Evolutionary conservation across 2,797 vertebrate genomes (phyloP), one percentile per base, ranked within the genome.

Genomic region (Lophotriccus pileatus): DNA sequence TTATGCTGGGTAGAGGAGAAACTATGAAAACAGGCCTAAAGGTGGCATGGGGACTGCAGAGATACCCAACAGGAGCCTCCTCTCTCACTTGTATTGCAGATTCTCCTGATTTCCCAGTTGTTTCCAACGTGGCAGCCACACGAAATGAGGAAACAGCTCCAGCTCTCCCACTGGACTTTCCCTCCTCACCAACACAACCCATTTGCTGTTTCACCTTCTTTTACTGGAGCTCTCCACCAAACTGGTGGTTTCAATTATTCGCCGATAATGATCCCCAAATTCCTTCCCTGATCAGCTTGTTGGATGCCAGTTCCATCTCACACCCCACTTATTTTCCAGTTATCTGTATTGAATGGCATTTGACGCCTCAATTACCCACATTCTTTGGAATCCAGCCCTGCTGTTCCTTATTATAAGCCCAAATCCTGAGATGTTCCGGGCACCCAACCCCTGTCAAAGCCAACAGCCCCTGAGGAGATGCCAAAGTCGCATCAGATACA

Each of bases 321-420:
- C 66, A 75, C 32, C 59, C 39, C 28, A 30, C 18, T 92, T 55
- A 7, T 86, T 93, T 94, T 69, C 91, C 87, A 87, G 55, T 88
- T 92, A 96, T 93, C 94, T 88, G 20, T 5, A 70, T 44, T 60
- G 73, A 94, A 95, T 2, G 25, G 87, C 89, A 95, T 95, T 94
- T 89, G 74, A 91, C 74, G 53, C 74, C 58, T 81, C 91, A 73
- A 84, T 94, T 91, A 95, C 58, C 91, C 91, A 79, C 81, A 91
- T 81, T 81, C 80, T 41, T 69, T 82, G 91, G 76, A 74, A 93
- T 73, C 55, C 20, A 15, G 66, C 66, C 84, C 83, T 78, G 79
- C 91, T 90, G 91, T 69, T 96, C 46, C 73, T 88, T 83, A 84
- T 91, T 78, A 78, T 3, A 27, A 94, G 28, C 83, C 76, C 50